A percentile compares a stretch with the other conserved stretches of the same genome.
phyloP scores from a whole-genome alignment of 2,113 vertebrate genomes.

The Tor tambroides region DNA sequence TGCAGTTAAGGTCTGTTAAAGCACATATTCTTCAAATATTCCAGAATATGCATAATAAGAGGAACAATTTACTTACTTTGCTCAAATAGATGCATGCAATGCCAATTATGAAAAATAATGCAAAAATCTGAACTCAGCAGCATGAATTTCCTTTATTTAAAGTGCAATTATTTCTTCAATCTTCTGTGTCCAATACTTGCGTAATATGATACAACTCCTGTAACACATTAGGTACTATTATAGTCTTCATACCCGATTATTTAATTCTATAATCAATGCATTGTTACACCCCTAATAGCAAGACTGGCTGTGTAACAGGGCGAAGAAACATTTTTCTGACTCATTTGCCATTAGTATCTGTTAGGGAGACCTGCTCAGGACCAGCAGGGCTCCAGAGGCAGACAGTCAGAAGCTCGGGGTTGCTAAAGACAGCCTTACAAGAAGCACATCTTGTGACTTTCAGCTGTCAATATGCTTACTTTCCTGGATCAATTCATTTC shows the following conservation, averaged over 20 bases:
- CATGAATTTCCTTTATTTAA: neutral
- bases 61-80: neutral
- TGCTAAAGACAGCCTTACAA: neutral
- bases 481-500: conserved; percentile 64
- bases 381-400: neutral
- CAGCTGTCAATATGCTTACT: conserved; percentile 54
- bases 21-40: neutral
- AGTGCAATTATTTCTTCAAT: neutral
- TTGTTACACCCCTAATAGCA: neutral
- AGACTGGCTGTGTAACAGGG: neutral
- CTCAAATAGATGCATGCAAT: neutral
- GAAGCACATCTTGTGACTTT: conserved; percentile 31
- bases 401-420: neutral
- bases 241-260: neutral
- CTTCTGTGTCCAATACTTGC: neutral
- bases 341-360: conserved; percentile 11
- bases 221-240: neutral
- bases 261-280: neutral
- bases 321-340: conserved; percentile 4
- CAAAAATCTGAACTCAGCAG: neutral
- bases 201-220: neutral
- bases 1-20: neutral
- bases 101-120: neutral
- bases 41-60: neutral
- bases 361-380: neutral